Conservation (phyloP, 1,140 invertebrate species). For the Vanessa tameamea region DNA sequence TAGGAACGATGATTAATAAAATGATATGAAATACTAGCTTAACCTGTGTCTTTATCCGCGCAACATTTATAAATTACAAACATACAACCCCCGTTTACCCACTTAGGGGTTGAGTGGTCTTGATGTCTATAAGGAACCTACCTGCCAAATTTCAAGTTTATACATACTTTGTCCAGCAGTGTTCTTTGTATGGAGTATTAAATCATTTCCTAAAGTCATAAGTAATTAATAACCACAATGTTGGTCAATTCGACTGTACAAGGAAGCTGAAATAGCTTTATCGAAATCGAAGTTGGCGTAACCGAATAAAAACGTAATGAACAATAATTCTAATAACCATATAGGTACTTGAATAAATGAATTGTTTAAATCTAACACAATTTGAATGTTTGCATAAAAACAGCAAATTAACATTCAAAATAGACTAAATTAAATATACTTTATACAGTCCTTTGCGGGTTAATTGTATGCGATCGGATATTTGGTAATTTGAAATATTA, state of each 20-base stretch:
- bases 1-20: no score
- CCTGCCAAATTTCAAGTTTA: no score
- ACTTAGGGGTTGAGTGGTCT: no score
- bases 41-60: no score
- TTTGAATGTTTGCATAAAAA: constrained; percentile 2
- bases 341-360: not conserved
- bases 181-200: not conserved
- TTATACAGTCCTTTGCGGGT: not conserved
- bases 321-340: not conserved
- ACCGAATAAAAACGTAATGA: not conserved
- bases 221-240: not conserved
- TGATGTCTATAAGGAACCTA: no score
- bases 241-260: not conserved
- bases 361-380: not conserved
- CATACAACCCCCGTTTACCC: no score
- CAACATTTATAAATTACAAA: no score
- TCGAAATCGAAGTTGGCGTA: not conserved
- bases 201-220: not conserved
- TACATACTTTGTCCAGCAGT: no score
- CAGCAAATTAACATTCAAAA: not conserved
- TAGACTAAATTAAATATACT: not conserved
- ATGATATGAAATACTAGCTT: no score
- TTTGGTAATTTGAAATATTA: constrained; percentile 23
- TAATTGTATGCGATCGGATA: constrained; percentile 5
- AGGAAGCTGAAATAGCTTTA: not conserved